Conservation (phyloP, 1,140 invertebrate species). For the Apocrypta bakeri region DNA sequence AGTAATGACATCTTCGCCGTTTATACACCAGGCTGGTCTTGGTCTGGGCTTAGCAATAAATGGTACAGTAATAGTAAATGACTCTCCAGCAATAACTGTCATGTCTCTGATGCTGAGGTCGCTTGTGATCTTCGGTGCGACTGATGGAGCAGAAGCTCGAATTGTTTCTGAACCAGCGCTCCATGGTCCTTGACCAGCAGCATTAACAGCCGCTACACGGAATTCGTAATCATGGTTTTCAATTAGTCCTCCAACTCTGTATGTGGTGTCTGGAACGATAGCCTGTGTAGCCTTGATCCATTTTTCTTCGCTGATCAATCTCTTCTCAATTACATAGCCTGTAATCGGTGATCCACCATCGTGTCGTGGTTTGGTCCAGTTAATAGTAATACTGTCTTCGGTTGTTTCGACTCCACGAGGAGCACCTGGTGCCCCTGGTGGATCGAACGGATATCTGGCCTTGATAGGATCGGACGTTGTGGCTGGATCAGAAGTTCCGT, state of each 20-base stretch:
- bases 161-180: constrained; percentile 94
- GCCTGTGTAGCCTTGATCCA: constrained; percentile 93
- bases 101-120: constrained; percentile 95
- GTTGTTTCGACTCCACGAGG: constrained; percentile 90
- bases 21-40: constrained; percentile 90
- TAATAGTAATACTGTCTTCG: constrained; percentile 94
- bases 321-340: constrained; percentile 95
- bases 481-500: constrained; percentile 94
- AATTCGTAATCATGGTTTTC: constrained; percentile 99
- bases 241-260: constrained; percentile 89
- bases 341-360: constrained; percentile 95
- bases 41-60: constrained; percentile 93
- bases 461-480: constrained; percentile 90
- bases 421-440: constrained; percentile 91
- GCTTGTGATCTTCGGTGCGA: constrained; percentile 92
- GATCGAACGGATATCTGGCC: constrained; percentile 97
- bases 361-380: constrained; percentile 94
- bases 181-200: constrained; percentile 94
- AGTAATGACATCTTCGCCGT: constrained; percentile 87
- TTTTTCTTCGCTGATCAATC: constrained; percentile 89
- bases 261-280: constrained; percentile 85
- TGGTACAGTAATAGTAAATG: constrained; percentile 96
- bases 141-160: constrained; percentile 88
- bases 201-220: constrained; percentile 96
- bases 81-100: constrained; percentile 95